Conservation (phyloP, 1,140 invertebrate genomes). For the Chironomus tepperi region DNA sequence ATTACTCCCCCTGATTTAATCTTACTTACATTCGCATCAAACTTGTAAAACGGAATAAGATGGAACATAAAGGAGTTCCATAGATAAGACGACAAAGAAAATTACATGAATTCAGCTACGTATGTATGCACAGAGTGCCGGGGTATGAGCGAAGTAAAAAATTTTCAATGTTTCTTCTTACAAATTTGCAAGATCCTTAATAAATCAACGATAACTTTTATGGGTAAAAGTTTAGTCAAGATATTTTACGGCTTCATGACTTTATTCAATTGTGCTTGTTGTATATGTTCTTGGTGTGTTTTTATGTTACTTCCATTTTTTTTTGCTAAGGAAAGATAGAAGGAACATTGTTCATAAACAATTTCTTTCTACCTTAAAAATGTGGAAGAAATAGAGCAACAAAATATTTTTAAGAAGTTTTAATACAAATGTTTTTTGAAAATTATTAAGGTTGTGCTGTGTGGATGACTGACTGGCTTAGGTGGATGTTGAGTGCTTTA, state of each 20-base stretch:
- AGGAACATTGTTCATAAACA: conserved; percentile 3
- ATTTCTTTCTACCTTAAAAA: background rate
- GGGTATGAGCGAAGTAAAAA: background rate
- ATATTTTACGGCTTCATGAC: conserved; percentile 18
- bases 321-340: no score
- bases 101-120: background rate
- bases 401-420: background rate
- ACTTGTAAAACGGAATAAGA: background rate
- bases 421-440: background rate
- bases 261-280: background rate
- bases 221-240: background rate
- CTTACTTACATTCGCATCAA: background rate
- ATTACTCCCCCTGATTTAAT: background rate
- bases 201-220: conserved; percentile 16
- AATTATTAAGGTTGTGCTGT: no score
- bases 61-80: background rate
- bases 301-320: no score
- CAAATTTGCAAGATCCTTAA: conserved; percentile 23
- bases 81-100: conserved; percentile 1
- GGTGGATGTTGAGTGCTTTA: no score
- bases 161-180: background rate
- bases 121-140: background rate
- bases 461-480: no score
- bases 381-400: background rate
- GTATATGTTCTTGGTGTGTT: no score